Evolutionary conservation across 2,888 invertebrate genomes (phyloP).

Genomic region (Cabera pusaria): DNA sequence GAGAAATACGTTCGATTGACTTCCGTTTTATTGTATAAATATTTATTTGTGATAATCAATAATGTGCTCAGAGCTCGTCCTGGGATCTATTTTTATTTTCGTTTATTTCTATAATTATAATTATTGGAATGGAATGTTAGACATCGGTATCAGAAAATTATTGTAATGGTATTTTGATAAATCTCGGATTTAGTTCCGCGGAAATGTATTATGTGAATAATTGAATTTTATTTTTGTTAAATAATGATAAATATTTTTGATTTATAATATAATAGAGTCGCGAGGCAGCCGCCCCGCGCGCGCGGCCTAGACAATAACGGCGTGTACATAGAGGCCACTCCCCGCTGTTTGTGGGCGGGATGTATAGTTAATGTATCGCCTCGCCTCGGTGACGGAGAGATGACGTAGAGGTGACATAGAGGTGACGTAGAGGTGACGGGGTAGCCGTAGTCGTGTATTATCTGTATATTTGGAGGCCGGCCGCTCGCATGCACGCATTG

Average conservation of each 20-base stretch:
- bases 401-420: too few relatives aligned
- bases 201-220: conserved; percentile 15
- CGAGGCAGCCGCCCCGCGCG: too few relatives aligned
- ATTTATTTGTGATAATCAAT: conserved; percentile 12
- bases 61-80: conserved; percentile 6
- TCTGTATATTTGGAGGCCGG: conserved; percentile 51
- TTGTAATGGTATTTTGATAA: conserved; percentile 2
- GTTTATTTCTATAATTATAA: conserved; percentile 1
- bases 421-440: conserved; percentile 9
- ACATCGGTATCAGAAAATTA: conserved; percentile 2
- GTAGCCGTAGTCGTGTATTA: conserved; percentile 31
- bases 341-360: too few relatives aligned
- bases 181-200: background rate
- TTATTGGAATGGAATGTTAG: background rate
- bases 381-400: too few relatives aligned
- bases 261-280: too few relatives aligned
- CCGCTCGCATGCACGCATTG: conserved; percentile 13
- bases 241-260: too few relatives aligned
- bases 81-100: conserved; percentile 5
- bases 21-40: too few relatives aligned
- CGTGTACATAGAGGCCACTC: background rate
- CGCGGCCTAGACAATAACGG: conserved; percentile 3
- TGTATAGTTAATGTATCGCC: too few relatives aligned
- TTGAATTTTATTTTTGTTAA: conserved; percentile 26
- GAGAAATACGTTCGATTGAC: too few relatives aligned